These are phyloP conservation scores for Euglossa dilemma DNA, from an alignment of 1,140 invertebrate genomes.

Conservation along the genomic window DNA sequence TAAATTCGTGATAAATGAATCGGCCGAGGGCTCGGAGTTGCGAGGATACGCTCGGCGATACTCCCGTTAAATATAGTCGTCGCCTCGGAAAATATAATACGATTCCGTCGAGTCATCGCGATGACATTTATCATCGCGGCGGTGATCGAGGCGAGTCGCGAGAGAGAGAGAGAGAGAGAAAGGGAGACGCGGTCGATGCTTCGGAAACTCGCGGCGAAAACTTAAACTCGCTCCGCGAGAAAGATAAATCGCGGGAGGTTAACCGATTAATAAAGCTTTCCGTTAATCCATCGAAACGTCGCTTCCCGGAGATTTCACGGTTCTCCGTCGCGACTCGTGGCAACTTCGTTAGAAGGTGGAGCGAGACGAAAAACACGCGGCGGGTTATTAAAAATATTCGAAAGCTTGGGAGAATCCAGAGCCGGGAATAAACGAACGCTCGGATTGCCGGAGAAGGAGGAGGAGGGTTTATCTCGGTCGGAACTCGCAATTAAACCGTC, in stretches of 20 bases:
- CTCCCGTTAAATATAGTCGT: background rate
- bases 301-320: background rate
- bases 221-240: background rate
- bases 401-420: background rate
- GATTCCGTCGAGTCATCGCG: background rate
- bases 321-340: background rate
- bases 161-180: too few relatives aligned
- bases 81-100: background rate
- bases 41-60: background rate
- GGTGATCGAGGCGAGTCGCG: too few relatives aligned
- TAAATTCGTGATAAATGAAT: conserved; percentile 16
- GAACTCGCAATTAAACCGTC: conserved; percentile 28
- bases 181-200: background rate
- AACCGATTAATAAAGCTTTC: conserved; percentile 35
- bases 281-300: conserved; percentile 24
- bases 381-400: too few relatives aligned
- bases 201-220: background rate
- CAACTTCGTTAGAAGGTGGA: background rate
- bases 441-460: background rate
- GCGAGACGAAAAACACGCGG: too few relatives aligned
- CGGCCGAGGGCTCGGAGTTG: background rate
- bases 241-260: conserved; percentile 5
- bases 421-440: background rate
- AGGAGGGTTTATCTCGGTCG: background rate
- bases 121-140: background rate